Evolutionary conservation across 2,888 invertebrate species (phyloP), one percentile per base, ranked within the genome.

Genomic region (Hylaea fasciaria): DNA sequence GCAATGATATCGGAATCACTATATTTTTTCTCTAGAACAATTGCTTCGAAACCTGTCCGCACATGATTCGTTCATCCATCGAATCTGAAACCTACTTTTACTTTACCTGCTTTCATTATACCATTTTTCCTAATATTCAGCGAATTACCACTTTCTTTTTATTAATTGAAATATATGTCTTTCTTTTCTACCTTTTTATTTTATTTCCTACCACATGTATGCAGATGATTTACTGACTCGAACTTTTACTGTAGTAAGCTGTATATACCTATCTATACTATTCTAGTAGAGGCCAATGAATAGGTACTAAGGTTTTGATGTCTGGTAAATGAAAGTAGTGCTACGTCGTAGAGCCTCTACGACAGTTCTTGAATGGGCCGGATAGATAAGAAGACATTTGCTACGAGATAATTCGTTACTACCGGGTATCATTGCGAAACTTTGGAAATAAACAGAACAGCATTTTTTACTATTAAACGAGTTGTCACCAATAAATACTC

Each of bases 301-400:
- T 76, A 71, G 70, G 68, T 70, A 71, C 70, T 70, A 65, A 67
- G 70, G 72, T 71, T 74, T 78, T 74, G 71, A 76, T 78, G 75
- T 74, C 69, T 72, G 75, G 76, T 73, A 78, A 79, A 80, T 77
- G 80, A 81, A 79, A 77, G 69, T 71, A 70, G 70, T 72, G 73
- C 72, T 76, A 71, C 65, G 71, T 67, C 73, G 73, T 74, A 73
- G 68, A 67, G 58, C 62, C 51, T 64, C 68, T 62, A 62, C 61
- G 52, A 57, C 44, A 51, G 45, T 48, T 53, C 65, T 69, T 68
- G 69, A 61, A 53, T 53, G 54, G 54, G 65, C 47, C 51, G 65
- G 67, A 58, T 62, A 66, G 61, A 65, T 66, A 57, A 32, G 45
- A 14, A 46, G 11, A 49, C 50, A 54, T 59, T 9, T 10, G 37